Evolutionary conservation across 2,888 invertebrate species (phyloP), one percentile per base, ranked within the genome.

Genomic region (Leptinotarsa haldemani): DNA sequence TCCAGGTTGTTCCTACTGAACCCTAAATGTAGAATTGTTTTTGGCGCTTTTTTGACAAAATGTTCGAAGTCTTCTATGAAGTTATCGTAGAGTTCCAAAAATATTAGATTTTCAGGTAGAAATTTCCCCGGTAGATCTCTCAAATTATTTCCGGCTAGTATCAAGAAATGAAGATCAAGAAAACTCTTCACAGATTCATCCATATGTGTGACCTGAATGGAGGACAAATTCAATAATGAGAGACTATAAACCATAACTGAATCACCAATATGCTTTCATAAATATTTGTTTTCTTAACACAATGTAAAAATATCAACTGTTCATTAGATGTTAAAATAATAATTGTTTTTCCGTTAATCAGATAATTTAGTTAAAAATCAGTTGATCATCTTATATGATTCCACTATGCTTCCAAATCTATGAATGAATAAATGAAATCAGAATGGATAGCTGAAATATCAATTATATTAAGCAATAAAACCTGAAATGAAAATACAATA

Each of bases 61-160:
- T 77, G 75, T 9, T 83, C 81, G 18, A 90, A 66, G 76, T 84
- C 81, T 4, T 76, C 80, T 47, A 91, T 87, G 74, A 87, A 78
- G 83, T 91, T 91, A 18, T 87, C 86, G 83, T 89, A 90, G 25
- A 87, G 85, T 81, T 91, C 91, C 18, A 91, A 83, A 79, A 83
- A 84, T 80, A 83, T 85, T 47, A 91, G 78, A 15, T 83, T 83
- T 65, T 82, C 81, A 4, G 90, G 90, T 67, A 91, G 82, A 52
- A 84, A 75, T 12, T 78, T 78, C 2, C 88, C 83, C 63, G 87
- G 82, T 1, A 90, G 69, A 3, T 87, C 83, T 66, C 73, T 77
- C 7, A 88, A 70, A 80, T 83, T 86, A 77, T 88, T 88, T 13
- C 89, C 89, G 71, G 88, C 87, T 47, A 91, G 83, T 80, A 88